phyloP scores from a whole-genome alignment of 2,888 invertebrate species.

The Alviniconcha strummeri region DNA sequence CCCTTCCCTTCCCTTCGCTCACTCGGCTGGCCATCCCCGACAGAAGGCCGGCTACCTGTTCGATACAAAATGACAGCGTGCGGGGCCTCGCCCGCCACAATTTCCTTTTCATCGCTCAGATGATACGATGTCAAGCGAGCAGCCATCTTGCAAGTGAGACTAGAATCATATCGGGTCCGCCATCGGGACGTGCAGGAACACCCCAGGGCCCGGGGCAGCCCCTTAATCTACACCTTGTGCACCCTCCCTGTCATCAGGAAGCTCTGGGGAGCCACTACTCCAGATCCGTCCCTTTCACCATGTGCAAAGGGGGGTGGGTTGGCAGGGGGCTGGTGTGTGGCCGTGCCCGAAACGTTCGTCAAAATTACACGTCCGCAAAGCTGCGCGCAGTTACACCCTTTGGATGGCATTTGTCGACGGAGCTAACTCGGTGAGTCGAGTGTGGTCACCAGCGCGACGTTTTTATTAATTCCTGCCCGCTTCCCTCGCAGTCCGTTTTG shows the following conservation, averaged over 20 bases:
- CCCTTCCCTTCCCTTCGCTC: too few species aligned
- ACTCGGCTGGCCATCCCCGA: too few species aligned
- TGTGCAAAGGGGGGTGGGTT: background rate
- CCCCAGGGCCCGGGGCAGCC: constrained; percentile 6
- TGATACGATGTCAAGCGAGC: constrained; percentile 25
- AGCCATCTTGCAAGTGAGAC: constrained; percentile 21
- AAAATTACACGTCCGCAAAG: constrained; percentile 23
- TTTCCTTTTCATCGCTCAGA: constrained; percentile 14
- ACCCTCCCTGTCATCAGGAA: constrained; percentile 20
- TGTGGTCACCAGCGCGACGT: too few species aligned
- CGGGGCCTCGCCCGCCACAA: background rate
- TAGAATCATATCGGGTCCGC: constrained; percentile 27
- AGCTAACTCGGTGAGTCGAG: too few species aligned
- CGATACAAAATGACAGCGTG: constrained; percentile 15
- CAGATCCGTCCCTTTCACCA: background rate
- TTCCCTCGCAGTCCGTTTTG: too few species aligned
- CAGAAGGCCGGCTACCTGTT: too few species aligned
- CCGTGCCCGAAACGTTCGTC: background rate
- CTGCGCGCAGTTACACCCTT: constrained; percentile 11
- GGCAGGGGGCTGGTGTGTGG: background rate
- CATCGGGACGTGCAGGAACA: constrained; percentile 1
- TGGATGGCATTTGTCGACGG: constrained; percentile 5
- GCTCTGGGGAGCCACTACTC: constrained; percentile 9
- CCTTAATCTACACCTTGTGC: constrained; percentile 31
- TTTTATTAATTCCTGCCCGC: too few species aligned